A percentile compares a stretch with the other conserved stretches of the same genome.
Evolutionary conservation across 2,113 vertebrate species (phyloP).

Genomic region (Poecilia latipinna): DNA sequence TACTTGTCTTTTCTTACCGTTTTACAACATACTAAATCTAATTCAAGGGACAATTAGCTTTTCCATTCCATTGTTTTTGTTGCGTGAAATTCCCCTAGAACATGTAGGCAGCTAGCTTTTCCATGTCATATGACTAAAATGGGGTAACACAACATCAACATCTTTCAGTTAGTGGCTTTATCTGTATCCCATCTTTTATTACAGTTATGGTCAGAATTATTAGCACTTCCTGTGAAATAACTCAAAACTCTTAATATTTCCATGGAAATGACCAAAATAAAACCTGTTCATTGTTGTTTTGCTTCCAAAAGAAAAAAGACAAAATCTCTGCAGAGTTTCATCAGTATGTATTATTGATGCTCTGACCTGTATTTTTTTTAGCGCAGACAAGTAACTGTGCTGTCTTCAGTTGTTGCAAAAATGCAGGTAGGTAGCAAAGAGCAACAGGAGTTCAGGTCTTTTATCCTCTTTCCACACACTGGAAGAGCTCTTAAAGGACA

Average conservation of each 20-base stretch:
- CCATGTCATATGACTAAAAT: not conserved
- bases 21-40: too few relatives aligned
- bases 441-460: slow-evolving; percentile 57
- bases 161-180: not conserved
- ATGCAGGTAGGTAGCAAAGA: slow-evolving; percentile 38
- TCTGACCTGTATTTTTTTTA: too few relatives aligned
- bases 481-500: slow-evolving; percentile 42
- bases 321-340: too few relatives aligned
- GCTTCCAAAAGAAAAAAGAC: too few relatives aligned
- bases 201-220: not conserved
- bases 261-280: too few relatives aligned
- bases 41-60: not conserved
- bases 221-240: too few relatives aligned
- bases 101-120: not conserved
- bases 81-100: not conserved
- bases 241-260: too few relatives aligned
- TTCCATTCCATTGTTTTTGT: not conserved
- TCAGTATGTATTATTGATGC: too few relatives aligned
- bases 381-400: too few relatives aligned
- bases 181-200: not conserved
- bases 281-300: too few relatives aligned
- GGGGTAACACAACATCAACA: not conserved
- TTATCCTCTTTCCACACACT: slow-evolving; percentile 67
- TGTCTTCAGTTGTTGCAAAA: too few relatives aligned
- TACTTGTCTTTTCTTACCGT: too few relatives aligned